Evolutionary conservation across 2,888 invertebrate species (phyloP).

Genomic region (Neoitamus cyanurus): DNA sequence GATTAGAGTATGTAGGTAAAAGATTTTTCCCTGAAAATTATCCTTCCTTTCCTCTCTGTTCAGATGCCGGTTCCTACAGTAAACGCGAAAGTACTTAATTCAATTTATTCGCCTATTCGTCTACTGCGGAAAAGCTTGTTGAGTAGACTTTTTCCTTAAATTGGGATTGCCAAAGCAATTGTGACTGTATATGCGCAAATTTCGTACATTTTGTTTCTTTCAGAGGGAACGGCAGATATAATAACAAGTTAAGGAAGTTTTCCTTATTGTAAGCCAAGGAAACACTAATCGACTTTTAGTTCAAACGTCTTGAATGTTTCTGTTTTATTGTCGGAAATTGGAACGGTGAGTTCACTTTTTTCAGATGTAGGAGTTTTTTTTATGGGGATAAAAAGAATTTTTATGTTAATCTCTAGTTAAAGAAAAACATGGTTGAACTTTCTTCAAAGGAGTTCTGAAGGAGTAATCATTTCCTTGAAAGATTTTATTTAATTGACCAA

Average conservation of each 20-base stretch:
- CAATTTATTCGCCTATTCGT: neutral
- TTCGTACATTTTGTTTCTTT: neutral
- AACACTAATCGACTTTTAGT: neutral
- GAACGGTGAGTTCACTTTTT: neutral
- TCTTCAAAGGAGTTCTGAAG: no score
- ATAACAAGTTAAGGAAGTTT: neutral
- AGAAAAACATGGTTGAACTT: no score
- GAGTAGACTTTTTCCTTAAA: neutral
- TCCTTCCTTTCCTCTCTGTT: neutral
- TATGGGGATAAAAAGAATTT: neutral
- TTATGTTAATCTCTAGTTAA: neutral
- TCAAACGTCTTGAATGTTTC: neutral
- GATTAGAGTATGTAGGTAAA: neutral
- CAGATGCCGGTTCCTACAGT: neutral
- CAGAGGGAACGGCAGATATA: neutral
- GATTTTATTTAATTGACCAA: no score
- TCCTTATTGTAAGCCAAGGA: neutral
- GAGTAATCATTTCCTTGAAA: no score
- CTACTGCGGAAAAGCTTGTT: neutral
- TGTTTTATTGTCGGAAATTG: neutral
- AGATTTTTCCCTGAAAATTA: conserved; percentile 5
- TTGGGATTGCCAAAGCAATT: neutral
- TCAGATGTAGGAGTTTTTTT: neutral
- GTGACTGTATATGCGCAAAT: neutral
- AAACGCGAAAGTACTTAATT: conserved; percentile 29